These are phyloP conservation scores for Apus apus DNA, from an alignment of 2,113 vertebrate species.

Conservation along the genomic window DNA sequence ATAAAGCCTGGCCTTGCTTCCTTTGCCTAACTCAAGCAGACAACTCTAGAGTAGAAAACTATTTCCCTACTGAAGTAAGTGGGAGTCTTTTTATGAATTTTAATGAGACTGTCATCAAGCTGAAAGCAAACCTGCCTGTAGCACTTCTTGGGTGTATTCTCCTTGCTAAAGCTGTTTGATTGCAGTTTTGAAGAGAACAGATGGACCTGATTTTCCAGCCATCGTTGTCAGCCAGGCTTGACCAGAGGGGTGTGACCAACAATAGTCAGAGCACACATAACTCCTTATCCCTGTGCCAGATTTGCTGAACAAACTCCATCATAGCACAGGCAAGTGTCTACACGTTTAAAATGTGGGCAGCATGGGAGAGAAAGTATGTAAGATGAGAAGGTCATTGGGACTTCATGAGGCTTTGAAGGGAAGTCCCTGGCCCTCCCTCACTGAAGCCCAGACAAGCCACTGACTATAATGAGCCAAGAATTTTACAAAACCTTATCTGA, in stretches of 20 bases:
- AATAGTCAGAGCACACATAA: neutral
- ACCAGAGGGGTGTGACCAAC: neutral
- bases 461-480: neutral
- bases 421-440: neutral
- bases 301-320: neutral
- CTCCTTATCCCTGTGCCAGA: neutral
- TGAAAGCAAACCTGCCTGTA: neutral
- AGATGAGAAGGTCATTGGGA: neutral
- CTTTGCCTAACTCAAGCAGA: accelerated
- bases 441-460: neutral
- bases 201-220: neutral
- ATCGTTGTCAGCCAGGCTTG: neutral
- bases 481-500: neutral
- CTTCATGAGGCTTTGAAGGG: neutral
- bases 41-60: neutral
- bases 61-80: neutral
- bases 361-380: neutral
- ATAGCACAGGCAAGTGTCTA: neutral
- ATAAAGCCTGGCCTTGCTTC: neutral
- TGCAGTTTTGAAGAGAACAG: neutral
- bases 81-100: neutral
- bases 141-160: neutral
- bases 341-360: neutral
- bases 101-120: neutral
- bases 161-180: neutral